Conservation (phyloP, 2,888 invertebrate species). For the Galerucella calmariensis region DNA sequence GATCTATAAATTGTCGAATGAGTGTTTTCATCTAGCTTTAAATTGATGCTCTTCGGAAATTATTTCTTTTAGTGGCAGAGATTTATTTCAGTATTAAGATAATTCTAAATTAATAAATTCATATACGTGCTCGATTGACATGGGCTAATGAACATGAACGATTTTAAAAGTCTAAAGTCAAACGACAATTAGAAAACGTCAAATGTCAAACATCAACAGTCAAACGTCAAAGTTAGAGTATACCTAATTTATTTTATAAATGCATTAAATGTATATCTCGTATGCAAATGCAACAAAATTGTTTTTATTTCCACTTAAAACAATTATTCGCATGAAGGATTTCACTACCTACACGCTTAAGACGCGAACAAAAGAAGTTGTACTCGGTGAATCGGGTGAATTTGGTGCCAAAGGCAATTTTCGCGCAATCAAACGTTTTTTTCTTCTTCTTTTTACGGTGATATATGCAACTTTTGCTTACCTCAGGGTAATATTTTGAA, state of each 20-base stretch:
- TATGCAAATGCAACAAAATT: neutral
- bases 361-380: neutral
- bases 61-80: neutral
- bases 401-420: neutral
- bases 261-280: neutral
- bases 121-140: too few species aligned
- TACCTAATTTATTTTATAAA: too few species aligned
- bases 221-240: too few species aligned
- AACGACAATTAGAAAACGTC: too few species aligned
- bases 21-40: neutral
- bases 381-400: neutral
- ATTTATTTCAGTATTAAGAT: neutral
- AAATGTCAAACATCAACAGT: too few species aligned
- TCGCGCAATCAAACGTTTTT: neutral
- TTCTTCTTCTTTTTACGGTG: neutral
- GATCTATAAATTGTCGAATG: neutral
- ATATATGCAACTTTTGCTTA: neutral
- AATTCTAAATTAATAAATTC: too few species aligned
- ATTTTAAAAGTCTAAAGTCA: too few species aligned
- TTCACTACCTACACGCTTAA: neutral
- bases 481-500: neutral
- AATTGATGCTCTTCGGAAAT: too few species aligned
- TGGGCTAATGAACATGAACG: too few species aligned
- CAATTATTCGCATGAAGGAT: neutral
- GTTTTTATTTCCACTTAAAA: neutral